These are phyloP conservation scores for Oriolus oriolus DNA, from an alignment of 2,113 vertebrate genomes.

Conservation along the genomic window DNA sequence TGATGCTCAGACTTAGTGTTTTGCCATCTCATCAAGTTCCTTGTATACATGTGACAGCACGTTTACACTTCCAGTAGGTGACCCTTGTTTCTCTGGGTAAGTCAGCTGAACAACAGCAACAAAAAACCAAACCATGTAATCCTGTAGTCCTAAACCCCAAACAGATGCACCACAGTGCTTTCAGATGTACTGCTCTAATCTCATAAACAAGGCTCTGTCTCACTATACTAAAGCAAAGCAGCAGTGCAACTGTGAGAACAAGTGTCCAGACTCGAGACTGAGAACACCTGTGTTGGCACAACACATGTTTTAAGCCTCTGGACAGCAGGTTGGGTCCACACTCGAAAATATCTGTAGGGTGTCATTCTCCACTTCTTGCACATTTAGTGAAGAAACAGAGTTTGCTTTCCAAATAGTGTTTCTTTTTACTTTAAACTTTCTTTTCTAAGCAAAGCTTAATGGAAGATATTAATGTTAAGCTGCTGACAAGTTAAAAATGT, in stretches of 20 bases:
- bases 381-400: conserved; percentile 9
- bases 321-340: background rate
- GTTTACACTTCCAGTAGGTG: background rate
- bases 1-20: background rate
- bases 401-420: conserved; percentile 9
- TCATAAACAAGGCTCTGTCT: background rate
- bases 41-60: background rate
- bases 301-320: conserved; percentile 25
- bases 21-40: background rate
- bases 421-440: conserved; percentile 12
- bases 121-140: background rate
- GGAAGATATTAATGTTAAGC: background rate
- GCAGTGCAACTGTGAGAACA: background rate
- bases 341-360: background rate
- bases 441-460: background rate
- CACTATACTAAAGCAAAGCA: background rate
- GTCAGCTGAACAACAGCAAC: background rate
- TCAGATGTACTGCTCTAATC: background rate
- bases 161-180: background rate
- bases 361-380: conserved; percentile 5
- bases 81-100: background rate
- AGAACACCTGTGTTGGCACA: background rate
- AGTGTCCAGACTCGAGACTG: background rate
- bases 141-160: background rate
- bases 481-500: background rate